Percentiles rank a stretch among this genome's conserved stretches.
Conservation (phyloP, 2,797 vertebrate species). For the Danio aesculapii region DNA sequence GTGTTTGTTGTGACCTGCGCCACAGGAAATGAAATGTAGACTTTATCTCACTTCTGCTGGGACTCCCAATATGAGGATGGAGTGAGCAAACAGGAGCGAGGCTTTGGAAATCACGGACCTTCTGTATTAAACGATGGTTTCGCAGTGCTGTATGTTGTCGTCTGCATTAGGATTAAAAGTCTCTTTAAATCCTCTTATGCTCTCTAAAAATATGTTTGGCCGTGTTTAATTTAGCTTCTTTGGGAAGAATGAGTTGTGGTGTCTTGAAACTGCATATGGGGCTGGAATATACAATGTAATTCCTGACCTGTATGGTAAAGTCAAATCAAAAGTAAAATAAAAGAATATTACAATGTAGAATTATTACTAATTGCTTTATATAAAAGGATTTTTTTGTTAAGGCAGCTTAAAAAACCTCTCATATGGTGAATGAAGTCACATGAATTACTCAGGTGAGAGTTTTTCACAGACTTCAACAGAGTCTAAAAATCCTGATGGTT, state of each 20-base stretch:
- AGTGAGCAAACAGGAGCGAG: not conserved
- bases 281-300: not conserved
- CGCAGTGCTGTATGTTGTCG: not conserved
- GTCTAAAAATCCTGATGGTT: too few relatives aligned
- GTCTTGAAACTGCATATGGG: not conserved
- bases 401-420: too few relatives aligned
- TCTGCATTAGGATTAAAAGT: constrained; percentile 26
- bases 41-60: constrained; percentile 50
- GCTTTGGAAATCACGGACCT: constrained; percentile 8
- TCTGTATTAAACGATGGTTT: not conserved
- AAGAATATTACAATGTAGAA: too few relatives aligned
- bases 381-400: too few relatives aligned
- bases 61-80: constrained; percentile 18
- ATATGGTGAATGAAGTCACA: too few relatives aligned
- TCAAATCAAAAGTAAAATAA: not conserved
- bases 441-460: too few relatives aligned
- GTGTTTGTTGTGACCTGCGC: constrained; percentile 47
- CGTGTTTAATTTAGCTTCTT: constrained; percentile 28
- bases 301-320: not conserved
- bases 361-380: too few relatives aligned
- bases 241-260: not conserved
- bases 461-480: too few relatives aligned
- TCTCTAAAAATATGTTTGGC: constrained; percentile 18
- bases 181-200: constrained; percentile 24
- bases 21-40: constrained; percentile 61